Base-by-base conservation (phyloP, 1,140 invertebrate species). In the Drosophila athabasca region DNA sequence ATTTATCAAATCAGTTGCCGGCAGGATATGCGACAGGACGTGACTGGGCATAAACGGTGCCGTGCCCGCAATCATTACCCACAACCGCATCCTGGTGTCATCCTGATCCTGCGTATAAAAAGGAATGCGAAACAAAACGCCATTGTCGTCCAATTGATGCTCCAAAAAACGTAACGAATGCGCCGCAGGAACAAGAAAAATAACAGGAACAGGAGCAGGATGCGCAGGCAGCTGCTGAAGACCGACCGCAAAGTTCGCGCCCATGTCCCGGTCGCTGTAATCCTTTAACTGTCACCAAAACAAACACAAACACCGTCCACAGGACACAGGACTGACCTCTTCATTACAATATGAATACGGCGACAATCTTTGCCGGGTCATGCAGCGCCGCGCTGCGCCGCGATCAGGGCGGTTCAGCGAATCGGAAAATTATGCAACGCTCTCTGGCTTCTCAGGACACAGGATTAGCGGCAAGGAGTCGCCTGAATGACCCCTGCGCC, bases 201-300 rank as follows among this genome's bases (percentile, higher is more conserved):
- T 7, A 7, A 7, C 29, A 31, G 7, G 9, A 31, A 53, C n/a
- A 44, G 22, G 24, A 29, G 19, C 49, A 60, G 53, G 48, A 54
- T 19, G 52, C 46, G 57, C 62, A 62, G 68, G 58, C 62, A 76
- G 68, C 73, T 58, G 52, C 51, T 35, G 35, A 19, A 31, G 41
- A 54, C 11, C 22, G 17, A 82, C 81, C 81, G 62, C 81, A 80
- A 75, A 79, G 76, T 84, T 84, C 81, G 81, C 81, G 81, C 81
- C 81, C 81, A 85, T 82, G 79, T 82, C 76, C 74, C 74, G 79
- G 64, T 46, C 74, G 57, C 62, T 62, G 46, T 84, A 84, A 84
- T 80, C 81, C 81, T 85, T 84, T 84, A 62, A 68, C 65, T 66
- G 71, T 73, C 75, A 76, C 53, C 26, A 68, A 84, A 83, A 80